phyloP scores from a whole-genome alignment of 1,140 invertebrate species.

The Cephus cinctus region DNA sequence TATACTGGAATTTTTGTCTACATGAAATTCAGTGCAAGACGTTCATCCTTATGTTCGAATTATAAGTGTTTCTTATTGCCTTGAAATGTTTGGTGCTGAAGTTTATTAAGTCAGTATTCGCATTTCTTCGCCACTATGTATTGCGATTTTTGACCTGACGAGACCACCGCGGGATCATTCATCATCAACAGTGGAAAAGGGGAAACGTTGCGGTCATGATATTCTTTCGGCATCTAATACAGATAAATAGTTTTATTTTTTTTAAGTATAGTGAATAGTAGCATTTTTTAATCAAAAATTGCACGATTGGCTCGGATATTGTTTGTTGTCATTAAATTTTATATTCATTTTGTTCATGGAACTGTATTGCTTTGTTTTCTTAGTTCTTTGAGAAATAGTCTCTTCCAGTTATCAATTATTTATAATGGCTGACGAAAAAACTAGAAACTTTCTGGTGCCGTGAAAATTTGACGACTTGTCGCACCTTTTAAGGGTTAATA shows the following conservation, averaged over 20 bases:
- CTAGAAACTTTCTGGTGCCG: background rate
- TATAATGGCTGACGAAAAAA: conserved; percentile 5
- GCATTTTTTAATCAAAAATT: background rate
- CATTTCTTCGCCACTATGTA: background rate
- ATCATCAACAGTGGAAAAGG: background rate
- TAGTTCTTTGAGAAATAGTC: background rate
- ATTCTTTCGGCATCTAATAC: background rate
- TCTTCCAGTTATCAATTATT: background rate
- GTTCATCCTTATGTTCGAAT: no score
- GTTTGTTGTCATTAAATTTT: background rate
- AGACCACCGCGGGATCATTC: background rate
- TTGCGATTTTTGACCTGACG: background rate
- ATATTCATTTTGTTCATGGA: background rate
- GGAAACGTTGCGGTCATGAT: no score
- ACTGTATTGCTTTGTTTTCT: background rate
- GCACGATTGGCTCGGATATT: background rate
- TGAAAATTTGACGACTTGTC: background rate
- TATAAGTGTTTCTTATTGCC: no score
- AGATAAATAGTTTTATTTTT: background rate
- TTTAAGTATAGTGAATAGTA: background rate
- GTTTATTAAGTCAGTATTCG: conserved; percentile 3
- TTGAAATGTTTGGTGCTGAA: background rate
- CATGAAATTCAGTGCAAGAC: no score
- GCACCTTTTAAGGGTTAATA: conserved; percentile 3
- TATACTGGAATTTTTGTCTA: conserved; percentile 3